Evolutionary conservation across 2,888 invertebrate genomes (phyloP).

Genomic region (Zaprionus bogoriensis): DNA sequence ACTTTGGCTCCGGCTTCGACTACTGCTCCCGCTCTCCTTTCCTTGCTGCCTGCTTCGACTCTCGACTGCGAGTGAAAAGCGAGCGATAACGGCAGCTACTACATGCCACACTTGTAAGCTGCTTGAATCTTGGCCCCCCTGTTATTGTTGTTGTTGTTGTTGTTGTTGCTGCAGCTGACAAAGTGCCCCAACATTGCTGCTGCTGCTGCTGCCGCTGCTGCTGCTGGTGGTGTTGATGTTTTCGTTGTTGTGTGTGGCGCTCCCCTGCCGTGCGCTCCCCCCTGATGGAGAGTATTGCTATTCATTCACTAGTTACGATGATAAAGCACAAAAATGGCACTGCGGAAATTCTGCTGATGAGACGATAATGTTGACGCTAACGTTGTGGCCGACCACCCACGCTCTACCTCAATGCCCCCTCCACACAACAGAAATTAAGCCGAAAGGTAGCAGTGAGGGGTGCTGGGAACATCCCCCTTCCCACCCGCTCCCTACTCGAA

Average conservation of each 20-base stretch:
- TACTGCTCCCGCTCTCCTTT: not conserved
- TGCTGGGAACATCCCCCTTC: not conserved
- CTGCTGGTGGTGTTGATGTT: slow-evolving; percentile 52
- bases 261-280: not conserved
- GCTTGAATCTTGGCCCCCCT: slow-evolving; percentile 54
- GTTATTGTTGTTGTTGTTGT: slow-evolving; percentile 5
- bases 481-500: slow-evolving; percentile 5
- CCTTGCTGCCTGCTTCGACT: slow-evolving; percentile 20
- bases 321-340: slow-evolving; percentile 75
- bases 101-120: slow-evolving; percentile 79
- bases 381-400: slow-evolving; percentile 18
- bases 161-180: slow-evolving; percentile 47
- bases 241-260: slow-evolving; percentile 41
- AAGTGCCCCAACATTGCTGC: slow-evolving; percentile 53
- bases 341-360: slow-evolving; percentile 78
- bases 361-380: slow-evolving; percentile 72
- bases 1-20: not conserved
- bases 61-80: slow-evolving; percentile 71
- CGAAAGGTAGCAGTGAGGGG: not conserved
- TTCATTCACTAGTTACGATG: slow-evolving; percentile 78
- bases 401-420: too few relatives aligned
- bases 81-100: slow-evolving; percentile 71
- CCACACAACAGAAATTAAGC: not conserved
- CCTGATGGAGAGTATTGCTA: slow-evolving; percentile 55
- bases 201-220: slow-evolving; percentile 32